phyloP scores from a whole-genome alignment of 1,140 invertebrate species.

The Drosophila equinoxialis region DNA sequence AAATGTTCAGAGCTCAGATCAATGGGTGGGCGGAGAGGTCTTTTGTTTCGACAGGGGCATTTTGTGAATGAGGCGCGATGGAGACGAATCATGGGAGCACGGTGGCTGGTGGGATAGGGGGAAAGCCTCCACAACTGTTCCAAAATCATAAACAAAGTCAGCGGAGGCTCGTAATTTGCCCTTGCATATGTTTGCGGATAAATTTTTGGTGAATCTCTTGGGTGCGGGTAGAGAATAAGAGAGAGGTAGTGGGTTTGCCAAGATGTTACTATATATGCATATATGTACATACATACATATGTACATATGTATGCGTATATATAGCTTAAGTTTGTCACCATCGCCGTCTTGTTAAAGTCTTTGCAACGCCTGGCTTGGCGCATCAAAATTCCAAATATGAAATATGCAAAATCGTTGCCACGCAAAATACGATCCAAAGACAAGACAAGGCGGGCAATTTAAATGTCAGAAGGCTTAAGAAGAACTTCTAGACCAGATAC shows the following conservation, averaged over 20 bases:
- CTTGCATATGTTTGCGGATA: constrained; percentile 46
- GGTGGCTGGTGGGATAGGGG: no score
- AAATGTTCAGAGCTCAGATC: background rate
- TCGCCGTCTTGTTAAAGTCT: constrained; percentile 7
- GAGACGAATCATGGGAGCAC: no score
- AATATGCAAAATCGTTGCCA: constrained; percentile 68
- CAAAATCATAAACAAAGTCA: constrained; percentile 36
- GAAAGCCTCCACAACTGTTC: constrained; percentile 17
- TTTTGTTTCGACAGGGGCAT: constrained; percentile 28
- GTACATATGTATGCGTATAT: background rate
- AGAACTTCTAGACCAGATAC: constrained; percentile 2
- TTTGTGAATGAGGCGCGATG: no score
- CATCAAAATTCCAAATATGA: constrained; percentile 69
- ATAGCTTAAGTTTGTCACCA: constrained; percentile 1
- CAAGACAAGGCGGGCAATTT: constrained; percentile 13
- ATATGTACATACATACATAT: background rate
- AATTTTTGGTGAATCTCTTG: background rate
- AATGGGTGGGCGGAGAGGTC: background rate
- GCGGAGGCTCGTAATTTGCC: constrained; percentile 45
- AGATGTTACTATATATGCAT: background rate
- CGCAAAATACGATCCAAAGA: constrained; percentile 47
- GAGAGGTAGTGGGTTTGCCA: background rate
- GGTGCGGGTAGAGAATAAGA: background rate
- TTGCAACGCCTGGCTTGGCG: constrained; percentile 34
- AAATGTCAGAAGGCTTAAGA: constrained; percentile 28